phyloP scores from a whole-genome alignment of 2,797 vertebrate genomes.

The Heterohyrax brucei region DNA sequence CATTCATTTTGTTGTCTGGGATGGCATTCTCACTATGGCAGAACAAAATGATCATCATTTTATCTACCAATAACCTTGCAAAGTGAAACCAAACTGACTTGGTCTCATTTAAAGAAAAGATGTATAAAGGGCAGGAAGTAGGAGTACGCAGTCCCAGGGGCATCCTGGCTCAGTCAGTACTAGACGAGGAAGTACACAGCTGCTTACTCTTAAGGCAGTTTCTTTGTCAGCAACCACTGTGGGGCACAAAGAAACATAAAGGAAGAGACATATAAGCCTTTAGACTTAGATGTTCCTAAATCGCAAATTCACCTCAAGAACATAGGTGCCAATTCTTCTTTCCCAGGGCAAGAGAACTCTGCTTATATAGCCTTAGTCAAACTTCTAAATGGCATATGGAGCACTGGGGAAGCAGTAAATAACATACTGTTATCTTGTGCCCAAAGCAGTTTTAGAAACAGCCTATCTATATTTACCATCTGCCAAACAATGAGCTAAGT shows the following conservation, averaged over 20 bases:
- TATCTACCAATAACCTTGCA: not conserved
- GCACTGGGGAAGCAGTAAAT: not conserved
- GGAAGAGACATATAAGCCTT: not conserved
- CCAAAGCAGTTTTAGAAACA: conserved; percentile 16
- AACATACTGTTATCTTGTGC: not conserved
- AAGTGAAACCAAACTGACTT: not conserved
- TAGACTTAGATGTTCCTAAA: not conserved
- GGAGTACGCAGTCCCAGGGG: not conserved
- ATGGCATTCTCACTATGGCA: not conserved
- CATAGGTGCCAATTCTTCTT: not conserved
- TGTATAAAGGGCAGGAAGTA: not conserved
- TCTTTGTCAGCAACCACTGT: not conserved
- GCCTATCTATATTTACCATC: not conserved
- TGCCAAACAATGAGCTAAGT: not conserved
- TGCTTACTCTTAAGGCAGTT: not conserved
- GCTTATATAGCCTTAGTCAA: not conserved
- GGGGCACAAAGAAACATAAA: not conserved
- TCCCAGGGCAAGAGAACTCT: not conserved
- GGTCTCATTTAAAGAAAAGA: conserved; percentile 42
- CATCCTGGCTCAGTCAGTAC: not conserved
- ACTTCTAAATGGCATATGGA: conserved; percentile 16
- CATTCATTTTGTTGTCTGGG: not conserved
- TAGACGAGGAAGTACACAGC: not conserved
- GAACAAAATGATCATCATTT: conserved; percentile 17
- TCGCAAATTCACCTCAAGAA: not conserved